phyloP scores from a whole-genome alignment of 2,113 vertebrate species.

The Lucifuga dentata region DNA sequence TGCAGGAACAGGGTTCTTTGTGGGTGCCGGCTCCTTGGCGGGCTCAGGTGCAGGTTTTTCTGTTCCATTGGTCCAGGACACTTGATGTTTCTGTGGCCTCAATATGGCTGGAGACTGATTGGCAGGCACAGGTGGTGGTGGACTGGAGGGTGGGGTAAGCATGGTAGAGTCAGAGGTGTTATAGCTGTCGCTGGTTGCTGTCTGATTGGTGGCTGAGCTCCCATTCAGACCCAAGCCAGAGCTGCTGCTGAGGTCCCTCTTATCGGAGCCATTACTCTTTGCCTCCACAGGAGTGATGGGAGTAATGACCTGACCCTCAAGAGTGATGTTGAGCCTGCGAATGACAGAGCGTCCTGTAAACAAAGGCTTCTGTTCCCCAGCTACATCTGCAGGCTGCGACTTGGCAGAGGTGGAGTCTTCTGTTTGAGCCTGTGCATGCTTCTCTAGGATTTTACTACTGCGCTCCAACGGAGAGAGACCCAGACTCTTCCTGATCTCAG shows the following conservation, averaged over 20 bases:
- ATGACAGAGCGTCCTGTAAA: constrained; percentile 80
- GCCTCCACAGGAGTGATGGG: constrained; percentile 85
- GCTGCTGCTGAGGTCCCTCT: constrained; percentile 89
- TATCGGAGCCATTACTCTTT: constrained; percentile 81
- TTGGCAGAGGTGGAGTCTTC: constrained; percentile 68
- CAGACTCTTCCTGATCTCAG: constrained; percentile 94
- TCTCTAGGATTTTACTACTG: constrained; percentile 80
- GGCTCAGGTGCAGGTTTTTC: constrained; percentile 42
- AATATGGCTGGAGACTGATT: constrained; percentile 92
- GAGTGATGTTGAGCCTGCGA: constrained; percentile 85
- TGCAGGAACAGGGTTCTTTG: constrained; percentile 58
- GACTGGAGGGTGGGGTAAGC: constrained; percentile 97
- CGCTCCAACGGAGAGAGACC: constrained; percentile 90
- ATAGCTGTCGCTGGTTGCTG: constrained; percentile 88
- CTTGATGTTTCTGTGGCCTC: constrained; percentile 81
- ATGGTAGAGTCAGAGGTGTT: constrained; percentile 93
- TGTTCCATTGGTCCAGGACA: constrained; percentile 81
- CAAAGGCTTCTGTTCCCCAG: constrained; percentile 80
- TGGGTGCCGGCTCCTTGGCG: constrained; percentile 62
- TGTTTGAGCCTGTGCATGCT: constrained; percentile 39
- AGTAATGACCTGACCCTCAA: constrained; percentile 86
- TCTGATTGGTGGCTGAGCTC: constrained; percentile 88
- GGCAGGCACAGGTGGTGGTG: constrained; percentile 91
- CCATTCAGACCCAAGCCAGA: constrained; percentile 92
- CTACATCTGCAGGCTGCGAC: constrained; percentile 63